Evolutionary conservation across 1,140 invertebrate genomes (phyloP).

Genomic region (Drosophila malerkotliana): DNA sequence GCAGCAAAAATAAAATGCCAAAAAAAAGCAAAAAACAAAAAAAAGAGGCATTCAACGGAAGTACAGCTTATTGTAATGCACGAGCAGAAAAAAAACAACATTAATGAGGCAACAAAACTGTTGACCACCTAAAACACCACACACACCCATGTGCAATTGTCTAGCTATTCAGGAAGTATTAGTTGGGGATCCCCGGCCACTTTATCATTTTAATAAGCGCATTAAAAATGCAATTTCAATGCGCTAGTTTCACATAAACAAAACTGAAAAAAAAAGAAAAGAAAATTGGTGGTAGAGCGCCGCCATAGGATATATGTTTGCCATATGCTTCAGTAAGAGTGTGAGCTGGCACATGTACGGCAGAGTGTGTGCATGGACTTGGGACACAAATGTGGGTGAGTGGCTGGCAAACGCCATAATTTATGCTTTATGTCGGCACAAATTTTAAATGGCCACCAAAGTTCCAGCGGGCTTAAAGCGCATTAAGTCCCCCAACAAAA

Average conservation of each 20-base stretch:
- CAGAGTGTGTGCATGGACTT: slow-evolving; percentile 25
- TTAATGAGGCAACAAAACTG: slow-evolving; percentile 61
- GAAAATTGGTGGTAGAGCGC: neutral
- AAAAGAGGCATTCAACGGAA: slow-evolving; percentile 5
- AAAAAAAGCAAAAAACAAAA: slow-evolving; percentile 9
- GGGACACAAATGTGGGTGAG: slow-evolving; percentile 2
- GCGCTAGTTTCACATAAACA: slow-evolving; percentile 57
- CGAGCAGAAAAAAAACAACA: slow-evolving; percentile 27
- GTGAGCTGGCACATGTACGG: slow-evolving; percentile 8
- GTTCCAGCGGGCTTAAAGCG: slow-evolving; percentile 62
- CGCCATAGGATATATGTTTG: slow-evolving; percentile 23
- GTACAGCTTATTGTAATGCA: slow-evolving; percentile 53
- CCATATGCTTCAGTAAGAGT: slow-evolving; percentile 37
- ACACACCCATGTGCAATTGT: slow-evolving; percentile 19
- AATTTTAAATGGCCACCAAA: slow-evolving; percentile 69
- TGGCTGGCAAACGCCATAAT: slow-evolving; percentile 46
- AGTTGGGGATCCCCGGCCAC: slow-evolving; percentile 30
- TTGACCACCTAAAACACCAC: slow-evolving; percentile 16
- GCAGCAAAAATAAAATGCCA: slow-evolving; percentile 7
- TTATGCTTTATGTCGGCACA: slow-evolving; percentile 66
- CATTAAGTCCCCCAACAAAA: slow-evolving; percentile 52
- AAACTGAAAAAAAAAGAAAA: slow-evolving; percentile 21
- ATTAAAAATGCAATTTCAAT: slow-evolving; percentile 69
- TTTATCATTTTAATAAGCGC: slow-evolving; percentile 67
- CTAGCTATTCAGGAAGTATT: slow-evolving; percentile 33